Conservation (phyloP, 2,888 invertebrate genomes). For the Drosophila formosana region DNA sequence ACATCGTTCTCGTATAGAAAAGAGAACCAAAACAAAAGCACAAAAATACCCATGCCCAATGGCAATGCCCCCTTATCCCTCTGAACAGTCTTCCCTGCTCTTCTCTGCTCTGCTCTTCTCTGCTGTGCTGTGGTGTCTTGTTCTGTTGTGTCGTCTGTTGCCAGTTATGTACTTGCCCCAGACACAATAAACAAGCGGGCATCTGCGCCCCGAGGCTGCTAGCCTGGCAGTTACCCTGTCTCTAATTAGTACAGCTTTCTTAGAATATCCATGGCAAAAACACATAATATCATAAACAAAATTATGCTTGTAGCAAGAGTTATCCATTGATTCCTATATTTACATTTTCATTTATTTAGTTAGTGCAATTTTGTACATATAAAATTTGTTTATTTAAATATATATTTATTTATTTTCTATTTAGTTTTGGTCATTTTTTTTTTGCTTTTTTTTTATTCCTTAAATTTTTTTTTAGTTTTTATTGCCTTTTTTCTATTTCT, state of each 20-base stretch:
- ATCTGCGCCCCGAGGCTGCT: background rate
- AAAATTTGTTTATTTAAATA: no score
- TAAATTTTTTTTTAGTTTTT: no score
- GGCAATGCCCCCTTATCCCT: constrained; percentile 34
- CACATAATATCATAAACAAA: no score
- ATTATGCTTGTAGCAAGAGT: no score
- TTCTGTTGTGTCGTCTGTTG: constrained; percentile 13
- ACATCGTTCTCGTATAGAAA: constrained; percentile 58
- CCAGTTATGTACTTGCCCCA: constrained; percentile 21
- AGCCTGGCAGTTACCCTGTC: background rate
- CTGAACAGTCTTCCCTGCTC: background rate
- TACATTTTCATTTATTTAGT: no score
- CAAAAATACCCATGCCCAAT: constrained; percentile 64
- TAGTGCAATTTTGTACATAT: no score
- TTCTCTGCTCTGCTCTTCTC: background rate
- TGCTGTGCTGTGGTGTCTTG: background rate
- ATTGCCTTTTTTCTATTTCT: no score
- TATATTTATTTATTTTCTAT: no score
- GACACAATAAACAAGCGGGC: constrained; percentile 31
- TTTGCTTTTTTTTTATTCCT: no score
- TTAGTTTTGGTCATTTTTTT: no score
- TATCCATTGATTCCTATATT: no score
- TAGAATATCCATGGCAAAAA: no score
- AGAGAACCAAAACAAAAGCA: constrained; percentile 76
- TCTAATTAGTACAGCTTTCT: background rate